Percentiles rank a stretch among this genome's conserved stretches.
Evolutionary conservation across 2,113 vertebrate species (phyloP).

Genomic region (Hirundichthys speculiger): DNA sequence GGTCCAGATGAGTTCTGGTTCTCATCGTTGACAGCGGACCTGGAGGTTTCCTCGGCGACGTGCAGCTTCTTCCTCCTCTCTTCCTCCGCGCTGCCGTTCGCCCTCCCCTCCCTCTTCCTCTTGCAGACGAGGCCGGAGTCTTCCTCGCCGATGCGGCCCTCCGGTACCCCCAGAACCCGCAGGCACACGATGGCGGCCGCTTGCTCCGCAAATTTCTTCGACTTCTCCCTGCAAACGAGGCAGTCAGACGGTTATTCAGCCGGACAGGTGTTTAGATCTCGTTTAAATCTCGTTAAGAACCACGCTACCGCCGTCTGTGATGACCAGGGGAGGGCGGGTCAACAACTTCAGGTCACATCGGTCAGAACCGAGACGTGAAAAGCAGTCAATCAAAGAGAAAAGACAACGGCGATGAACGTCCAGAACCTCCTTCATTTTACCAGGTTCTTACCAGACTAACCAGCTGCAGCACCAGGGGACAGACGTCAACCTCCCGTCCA

Average conservation of each 20-base stretch:
- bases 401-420: too few relatives aligned
- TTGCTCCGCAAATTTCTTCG: slow-evolving; percentile 96
- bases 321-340: too few relatives aligned
- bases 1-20: not conserved
- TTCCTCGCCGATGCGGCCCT: slow-evolving; percentile 85
- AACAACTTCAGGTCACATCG: too few relatives aligned
- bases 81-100: slow-evolving; percentile 46
- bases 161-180: slow-evolving; percentile 85
- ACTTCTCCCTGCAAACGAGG: slow-evolving; percentile 89
- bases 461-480: too few relatives aligned
- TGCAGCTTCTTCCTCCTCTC: slow-evolving; percentile 57
- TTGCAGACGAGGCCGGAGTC: slow-evolving; percentile 84
- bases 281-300: too few relatives aligned
- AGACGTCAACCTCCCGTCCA: too few relatives aligned
- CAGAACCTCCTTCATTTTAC: too few relatives aligned
- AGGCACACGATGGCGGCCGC: slow-evolving; percentile 93
- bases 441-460: too few relatives aligned
- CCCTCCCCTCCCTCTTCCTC: slow-evolving; percentile 85
- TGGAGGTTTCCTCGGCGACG: not conserved
- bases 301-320: too few relatives aligned
- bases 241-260: not conserved
- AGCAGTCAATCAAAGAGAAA: too few relatives aligned
- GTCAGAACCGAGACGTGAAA: too few relatives aligned
- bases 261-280: too few relatives aligned
- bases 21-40: not conserved